Conservation (phyloP, 2,888 invertebrate species). For the Machimus rusticus region DNA sequence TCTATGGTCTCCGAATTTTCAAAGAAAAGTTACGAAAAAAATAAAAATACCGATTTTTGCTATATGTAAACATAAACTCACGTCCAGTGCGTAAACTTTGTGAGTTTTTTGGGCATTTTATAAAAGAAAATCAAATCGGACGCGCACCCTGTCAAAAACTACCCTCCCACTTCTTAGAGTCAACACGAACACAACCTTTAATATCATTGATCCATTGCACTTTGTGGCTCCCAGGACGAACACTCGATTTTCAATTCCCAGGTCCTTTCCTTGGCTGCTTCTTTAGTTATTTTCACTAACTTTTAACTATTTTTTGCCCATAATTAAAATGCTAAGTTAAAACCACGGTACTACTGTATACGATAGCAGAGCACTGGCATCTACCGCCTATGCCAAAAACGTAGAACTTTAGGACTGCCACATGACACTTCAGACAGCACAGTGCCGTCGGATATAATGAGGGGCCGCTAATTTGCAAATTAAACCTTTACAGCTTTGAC, state of each 20-base stretch:
- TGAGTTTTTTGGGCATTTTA: background rate
- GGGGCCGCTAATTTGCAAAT: background rate
- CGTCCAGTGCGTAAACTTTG: background rate
- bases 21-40: slow-evolving; percentile 32
- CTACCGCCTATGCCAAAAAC: slow-evolving; percentile 40
- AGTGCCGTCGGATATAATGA: background rate
- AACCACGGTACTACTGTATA: slow-evolving; percentile 24
- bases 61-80: slow-evolving; percentile 38
- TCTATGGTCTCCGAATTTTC: slow-evolving; percentile 43
- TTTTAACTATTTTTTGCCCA: background rate
- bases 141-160: slow-evolving; percentile 7
- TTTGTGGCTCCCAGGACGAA: background rate
- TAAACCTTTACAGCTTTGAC: no score
- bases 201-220: slow-evolving; percentile 47
- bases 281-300: background rate
- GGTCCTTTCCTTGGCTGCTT: background rate
- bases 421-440: background rate
- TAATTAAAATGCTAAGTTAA: slow-evolving; percentile 19
- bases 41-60: slow-evolving; percentile 6
- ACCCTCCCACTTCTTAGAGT: background rate
- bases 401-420: background rate
- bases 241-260: background rate
- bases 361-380: slow-evolving; percentile 41
- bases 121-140: background rate
- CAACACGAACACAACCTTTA: slow-evolving; percentile 39